Base-by-base conservation (phyloP, 2,888 invertebrate species). In the Bombyx huttoni region DNA sequence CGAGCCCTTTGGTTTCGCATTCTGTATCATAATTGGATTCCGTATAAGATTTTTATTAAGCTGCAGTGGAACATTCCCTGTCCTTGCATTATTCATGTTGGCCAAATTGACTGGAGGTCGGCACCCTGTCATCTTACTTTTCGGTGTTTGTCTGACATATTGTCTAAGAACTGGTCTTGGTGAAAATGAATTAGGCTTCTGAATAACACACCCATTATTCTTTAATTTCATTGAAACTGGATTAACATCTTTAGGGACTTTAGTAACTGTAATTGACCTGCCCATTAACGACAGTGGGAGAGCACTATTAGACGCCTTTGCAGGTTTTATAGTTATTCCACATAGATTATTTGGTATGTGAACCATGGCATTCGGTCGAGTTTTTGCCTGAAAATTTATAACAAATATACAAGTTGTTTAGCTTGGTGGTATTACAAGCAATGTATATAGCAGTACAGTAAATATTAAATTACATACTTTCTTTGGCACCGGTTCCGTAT, bases 341-440 rank as follows among this genome's bases (percentile, higher is more conserved):
- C 68, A 69, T 13, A 78, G 56, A 51, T 72, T 75, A 24, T 59
- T 65, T 13, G 86, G 87, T 56, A 88, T 83, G 54, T 78, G 78
- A 13, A 86, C 85, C 86, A 85, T 87, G n/a, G 79, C 78, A 70
- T 85, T 81, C 49, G 67, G 72, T 49, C 63, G 53, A 7, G 74
- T 66, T 67, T 81, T 84, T 55, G 61, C 70, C 86, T 86, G 72
- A 56, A 81, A 73, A 63, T 54, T 59, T 24, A 51, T 5, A 35
- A 5, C 12, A 46, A 48, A 24, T 52, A 35, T 3, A 24, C 24
- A 24, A 24, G 3, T 24, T 24, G 24, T 24, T 24, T 24, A 24
- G 24, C 5, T 24, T 24, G 24, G 24, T 24, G 24, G 24, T 24
- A 2, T 24, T 3, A 3, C 24, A 24, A 24, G 5, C 5, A 24